phyloP scores from a whole-genome alignment of 1,140 invertebrate species.

The Neodiprion virginianus region DNA sequence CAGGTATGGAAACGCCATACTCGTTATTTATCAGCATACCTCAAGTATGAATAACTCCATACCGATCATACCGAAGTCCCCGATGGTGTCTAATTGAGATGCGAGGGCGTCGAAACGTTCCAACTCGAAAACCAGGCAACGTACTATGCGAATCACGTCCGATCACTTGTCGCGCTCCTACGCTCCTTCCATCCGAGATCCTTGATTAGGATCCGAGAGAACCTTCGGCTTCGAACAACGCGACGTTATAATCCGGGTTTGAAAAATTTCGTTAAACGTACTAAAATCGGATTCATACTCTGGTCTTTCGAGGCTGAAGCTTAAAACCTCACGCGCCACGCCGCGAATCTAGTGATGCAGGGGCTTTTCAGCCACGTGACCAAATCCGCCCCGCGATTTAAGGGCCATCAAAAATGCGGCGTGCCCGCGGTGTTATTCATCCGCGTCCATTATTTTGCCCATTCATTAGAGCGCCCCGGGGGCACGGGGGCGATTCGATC shows the following conservation, averaged over 20 bases:
- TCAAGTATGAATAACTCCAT: no score
- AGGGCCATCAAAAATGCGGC: slow-evolving; percentile 32
- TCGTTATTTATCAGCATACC: no score
- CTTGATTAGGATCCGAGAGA: not conserved
- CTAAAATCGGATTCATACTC: not conserved
- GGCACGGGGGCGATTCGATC: slow-evolving; percentile 19
- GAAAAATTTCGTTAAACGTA: no score
- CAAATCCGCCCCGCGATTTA: slow-evolving; percentile 35
- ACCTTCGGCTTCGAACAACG: no score
- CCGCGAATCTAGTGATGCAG: not conserved
- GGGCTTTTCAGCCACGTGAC: slow-evolving; percentile 33
- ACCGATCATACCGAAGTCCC: no score
- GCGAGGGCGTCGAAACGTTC: slow-evolving; percentile 2
- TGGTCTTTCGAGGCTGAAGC: no score
- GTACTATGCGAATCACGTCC: slow-evolving; percentile 8
- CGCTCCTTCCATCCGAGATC: slow-evolving; percentile 1
- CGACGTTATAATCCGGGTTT: no score
- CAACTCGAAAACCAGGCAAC: not conserved
- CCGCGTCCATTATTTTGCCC: slow-evolving; percentile 22
- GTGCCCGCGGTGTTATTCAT: slow-evolving; percentile 20
- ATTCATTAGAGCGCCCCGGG: slow-evolving; percentile 36
- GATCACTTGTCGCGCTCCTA: not conserved
- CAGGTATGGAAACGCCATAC: no score
- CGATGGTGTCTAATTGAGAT: not conserved
- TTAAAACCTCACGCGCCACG: no score